Conservation (phyloP, 2,797 vertebrate species). For the Labeo calbasu region DNA sequence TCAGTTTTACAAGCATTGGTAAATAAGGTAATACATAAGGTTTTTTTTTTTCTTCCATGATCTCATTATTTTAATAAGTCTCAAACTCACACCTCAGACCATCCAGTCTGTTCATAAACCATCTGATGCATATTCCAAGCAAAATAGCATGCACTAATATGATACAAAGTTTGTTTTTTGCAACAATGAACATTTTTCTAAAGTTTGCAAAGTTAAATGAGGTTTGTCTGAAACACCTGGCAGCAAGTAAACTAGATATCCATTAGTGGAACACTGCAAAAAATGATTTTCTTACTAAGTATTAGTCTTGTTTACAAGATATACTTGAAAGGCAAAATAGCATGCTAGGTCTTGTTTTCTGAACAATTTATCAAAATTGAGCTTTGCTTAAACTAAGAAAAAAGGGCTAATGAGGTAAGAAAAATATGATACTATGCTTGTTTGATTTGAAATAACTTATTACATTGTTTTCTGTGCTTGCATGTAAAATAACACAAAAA, state of each 20-base stretch:
- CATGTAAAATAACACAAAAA: neutral
- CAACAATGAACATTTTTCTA: neutral
- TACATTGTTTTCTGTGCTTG: neutral
- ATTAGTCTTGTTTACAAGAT: neutral
- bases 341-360: neutral
- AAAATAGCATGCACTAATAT: neutral
- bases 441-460: neutral
- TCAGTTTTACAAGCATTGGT: slow-evolving; percentile 8
- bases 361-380: neutral
- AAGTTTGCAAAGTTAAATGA: neutral
- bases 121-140: neutral
- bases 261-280: neutral
- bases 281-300: neutral
- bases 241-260: neutral
- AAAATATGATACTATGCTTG: neutral
- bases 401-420: neutral
- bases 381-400: neutral
- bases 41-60: neutral
- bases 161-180: neutral
- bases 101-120: neutral
- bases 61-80: neutral
- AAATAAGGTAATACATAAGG: neutral
- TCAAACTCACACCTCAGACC: neutral
- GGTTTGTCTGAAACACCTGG: neutral
- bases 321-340: neutral